phyloP scores from a whole-genome alignment of 2,888 invertebrate genomes.

The Melipona bicolor region DNA sequence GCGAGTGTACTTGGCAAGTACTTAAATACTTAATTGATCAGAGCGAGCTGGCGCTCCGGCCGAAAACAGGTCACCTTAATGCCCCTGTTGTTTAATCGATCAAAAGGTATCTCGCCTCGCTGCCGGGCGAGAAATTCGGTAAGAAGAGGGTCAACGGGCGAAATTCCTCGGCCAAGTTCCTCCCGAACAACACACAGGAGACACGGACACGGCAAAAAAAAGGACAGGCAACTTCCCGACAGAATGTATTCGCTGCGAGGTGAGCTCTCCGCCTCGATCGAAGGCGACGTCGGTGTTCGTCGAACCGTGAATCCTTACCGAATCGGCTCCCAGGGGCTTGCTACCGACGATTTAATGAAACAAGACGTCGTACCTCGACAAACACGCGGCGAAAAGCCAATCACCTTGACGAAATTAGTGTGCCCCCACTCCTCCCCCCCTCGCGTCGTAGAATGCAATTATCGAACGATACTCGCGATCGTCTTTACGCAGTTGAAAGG shows the following conservation, averaged over 20 bases:
- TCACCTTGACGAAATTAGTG: conserved; percentile 51
- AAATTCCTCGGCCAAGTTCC: background rate
- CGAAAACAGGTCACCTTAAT: conserved; percentile 3
- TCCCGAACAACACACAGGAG: no score
- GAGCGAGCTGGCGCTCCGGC: background rate
- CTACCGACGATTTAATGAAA: conserved; percentile 65
- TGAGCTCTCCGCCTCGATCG: conserved; percentile 14
- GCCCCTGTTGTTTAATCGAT: conserved; percentile 7
- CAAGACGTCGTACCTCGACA: conserved; percentile 64
- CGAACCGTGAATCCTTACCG: conserved; percentile 69
- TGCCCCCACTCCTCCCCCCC: background rate
- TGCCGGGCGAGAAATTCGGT: background rate
- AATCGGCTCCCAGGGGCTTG: conserved; percentile 63
- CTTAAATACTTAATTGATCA: background rate
- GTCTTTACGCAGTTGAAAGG: conserved; percentile 15
- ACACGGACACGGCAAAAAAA: background rate
- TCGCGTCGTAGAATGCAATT: conserved; percentile 10
- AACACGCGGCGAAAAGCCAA: conserved; percentile 66
- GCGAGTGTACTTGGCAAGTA: background rate
- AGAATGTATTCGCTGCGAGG: conserved; percentile 20
- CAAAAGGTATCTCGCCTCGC: background rate
- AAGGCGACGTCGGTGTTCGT: conserved; percentile 50
- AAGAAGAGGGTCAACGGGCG: conserved; percentile 18
- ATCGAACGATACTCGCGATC: conserved; percentile 19
- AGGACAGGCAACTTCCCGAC: conserved; percentile 5